Evolutionary conservation across 2,888 invertebrate species (phyloP), one percentile per base, ranked within the genome.

Genomic region (Scaptomyza tumidula): DNA sequence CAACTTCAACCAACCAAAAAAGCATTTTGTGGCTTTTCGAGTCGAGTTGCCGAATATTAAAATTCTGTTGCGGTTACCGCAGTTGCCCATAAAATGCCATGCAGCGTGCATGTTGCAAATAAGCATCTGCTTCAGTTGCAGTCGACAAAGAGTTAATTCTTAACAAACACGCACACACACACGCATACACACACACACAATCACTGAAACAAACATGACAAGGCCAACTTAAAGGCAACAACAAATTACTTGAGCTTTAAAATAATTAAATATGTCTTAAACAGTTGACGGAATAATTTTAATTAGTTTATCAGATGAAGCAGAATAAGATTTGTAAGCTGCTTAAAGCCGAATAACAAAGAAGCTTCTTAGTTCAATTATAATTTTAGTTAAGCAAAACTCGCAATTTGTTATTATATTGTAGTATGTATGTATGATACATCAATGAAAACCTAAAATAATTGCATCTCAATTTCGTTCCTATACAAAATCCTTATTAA

Each of bases 11-110:
- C 61, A 46, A 62, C 44, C 65, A 58, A 64, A 76, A 41, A 78
- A 66, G 71, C 76, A 73, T 66, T 79, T 71, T 75, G 75, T 58
- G 83, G 80, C 50, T 52, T 54, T 41, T 46, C 24, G 37, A 63
- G 41, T n/a, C 55, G n/a, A 13, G 50, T 52, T 33, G 37, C 37
- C 49, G 58, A 50, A 81, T 76, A 71, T 69, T 74, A 54, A 59
- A 68, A 62, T 59, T 50, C 27, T 49, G 54, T 56, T 75, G 69
- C 31, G 66, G 69, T 55, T 50, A 43, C 49, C 48, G 13, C 44
- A 68, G 56, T 53, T 48, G 60, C 31, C 33, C 11, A 41, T 41
- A 13, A 62, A 62, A 52, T 16, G 49, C 44, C 31, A 45, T 33
- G 19, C n/a, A n/a, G 35, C 35, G 24, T 24, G 39, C 55, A 46